Conservation (phyloP, 2,888 invertebrate genomes). For the Blomia tropicalis region DNA sequence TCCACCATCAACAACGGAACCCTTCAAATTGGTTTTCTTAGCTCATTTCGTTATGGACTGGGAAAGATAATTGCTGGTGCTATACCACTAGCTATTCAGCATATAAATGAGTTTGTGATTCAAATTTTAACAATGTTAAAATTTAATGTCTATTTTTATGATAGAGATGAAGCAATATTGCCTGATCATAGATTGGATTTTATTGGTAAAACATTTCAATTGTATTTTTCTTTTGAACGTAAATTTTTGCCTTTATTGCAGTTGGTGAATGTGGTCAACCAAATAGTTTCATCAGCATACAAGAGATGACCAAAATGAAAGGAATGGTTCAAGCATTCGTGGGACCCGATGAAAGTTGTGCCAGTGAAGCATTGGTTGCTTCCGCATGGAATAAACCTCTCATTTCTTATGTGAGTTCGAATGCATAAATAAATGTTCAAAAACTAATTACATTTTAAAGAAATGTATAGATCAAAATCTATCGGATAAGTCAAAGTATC, state of each 20-base stretch:
- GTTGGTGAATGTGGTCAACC: constrained; percentile 29
- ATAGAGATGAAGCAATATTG: constrained; percentile 26
- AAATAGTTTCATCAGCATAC: constrained; percentile 28
- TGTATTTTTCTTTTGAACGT: neutral
- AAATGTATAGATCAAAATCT: constrained; percentile 38
- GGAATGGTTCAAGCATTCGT: constrained; percentile 36
- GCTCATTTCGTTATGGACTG: constrained; percentile 24
- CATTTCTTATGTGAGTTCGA: constrained; percentile 38
- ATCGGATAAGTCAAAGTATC: constrained; percentile 37
- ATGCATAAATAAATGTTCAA: neutral
- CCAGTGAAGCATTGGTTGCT: constrained; percentile 37
- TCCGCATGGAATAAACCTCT: constrained; percentile 39
- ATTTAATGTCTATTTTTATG: neutral
- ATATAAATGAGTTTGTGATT: constrained; percentile 27
- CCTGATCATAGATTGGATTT: constrained; percentile 32
- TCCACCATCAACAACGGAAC: neutral
- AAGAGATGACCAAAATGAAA: constrained; percentile 35
- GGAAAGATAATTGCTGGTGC: constrained; percentile 31
- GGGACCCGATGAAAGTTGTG: constrained; percentile 38
- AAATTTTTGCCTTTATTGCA: neutral
- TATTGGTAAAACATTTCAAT: constrained; percentile 10
- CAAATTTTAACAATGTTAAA: neutral
- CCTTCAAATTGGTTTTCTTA: constrained; percentile 27
- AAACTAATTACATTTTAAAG: constrained; percentile 31
- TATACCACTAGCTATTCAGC: constrained; percentile 31